Evolutionary conservation across 2,113 vertebrate genomes (phyloP).

Genomic region (Microtus oregoni): DNA sequence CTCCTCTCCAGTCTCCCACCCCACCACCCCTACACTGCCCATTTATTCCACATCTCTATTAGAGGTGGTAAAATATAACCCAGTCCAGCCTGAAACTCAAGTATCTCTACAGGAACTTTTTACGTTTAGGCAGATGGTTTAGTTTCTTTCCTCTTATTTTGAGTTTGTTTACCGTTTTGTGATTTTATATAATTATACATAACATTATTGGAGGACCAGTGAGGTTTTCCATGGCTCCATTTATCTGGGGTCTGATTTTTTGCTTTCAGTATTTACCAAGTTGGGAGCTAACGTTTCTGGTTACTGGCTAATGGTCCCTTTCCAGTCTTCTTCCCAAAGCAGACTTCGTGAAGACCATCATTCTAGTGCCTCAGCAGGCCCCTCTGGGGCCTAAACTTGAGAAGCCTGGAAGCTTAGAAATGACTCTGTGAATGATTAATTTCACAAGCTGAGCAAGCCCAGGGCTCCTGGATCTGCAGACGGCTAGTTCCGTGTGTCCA

Average conservation of each 20-base stretch:
- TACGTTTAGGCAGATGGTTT: slow-evolving; percentile 29
- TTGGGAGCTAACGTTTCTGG: slow-evolving; percentile 49
- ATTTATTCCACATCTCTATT: not conserved
- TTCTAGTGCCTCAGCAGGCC: not conserved
- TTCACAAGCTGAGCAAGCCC: slow-evolving; percentile 22
- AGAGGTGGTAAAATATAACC: not conserved
- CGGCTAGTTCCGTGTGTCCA: not conserved
- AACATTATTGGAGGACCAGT: slow-evolving; percentile 32
- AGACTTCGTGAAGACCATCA: not conserved
- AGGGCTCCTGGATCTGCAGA: not conserved
- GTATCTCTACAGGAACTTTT: not conserved
- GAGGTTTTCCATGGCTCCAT: not conserved
- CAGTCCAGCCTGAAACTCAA: not conserved
- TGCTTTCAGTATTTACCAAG: slow-evolving; percentile 26
- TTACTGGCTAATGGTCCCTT: slow-evolving; percentile 26
- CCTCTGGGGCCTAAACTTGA: not conserved
- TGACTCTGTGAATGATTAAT: not conserved
- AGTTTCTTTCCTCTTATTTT: slow-evolving; percentile 48
- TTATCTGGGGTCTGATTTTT: slow-evolving; percentile 50
- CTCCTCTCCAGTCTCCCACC: not conserved
- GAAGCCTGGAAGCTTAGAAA: slow-evolving; percentile 28
- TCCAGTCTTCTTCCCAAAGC: slow-evolving; percentile 17
- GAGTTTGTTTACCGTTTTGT: slow-evolving; percentile 50
- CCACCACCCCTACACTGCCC: fast-evolving
- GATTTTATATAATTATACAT: slow-evolving; percentile 48